These are phyloP conservation scores for Rhyacophila brunnea DNA, from an alignment of 1,140 invertebrate species.

Conservation along the genomic window DNA sequence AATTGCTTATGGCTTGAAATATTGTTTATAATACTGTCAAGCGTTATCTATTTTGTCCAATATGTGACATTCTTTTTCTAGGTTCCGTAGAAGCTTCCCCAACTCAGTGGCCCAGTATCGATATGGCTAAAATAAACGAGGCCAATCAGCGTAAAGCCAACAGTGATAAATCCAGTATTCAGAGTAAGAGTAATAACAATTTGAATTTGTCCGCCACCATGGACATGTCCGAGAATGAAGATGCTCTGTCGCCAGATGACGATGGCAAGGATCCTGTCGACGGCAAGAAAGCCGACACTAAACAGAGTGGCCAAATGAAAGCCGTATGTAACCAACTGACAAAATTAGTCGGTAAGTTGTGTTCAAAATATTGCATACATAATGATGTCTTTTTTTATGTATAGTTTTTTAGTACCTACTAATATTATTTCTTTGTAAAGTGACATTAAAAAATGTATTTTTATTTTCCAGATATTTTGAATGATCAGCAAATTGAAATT, in stretches of 20 bases:
- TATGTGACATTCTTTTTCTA: neutral
- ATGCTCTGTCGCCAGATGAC: neutral
- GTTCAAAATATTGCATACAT: too few species aligned
- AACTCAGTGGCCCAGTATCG: conserved; percentile 50
- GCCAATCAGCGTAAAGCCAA: conserved; percentile 49
- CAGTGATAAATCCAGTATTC: conserved; percentile 44
- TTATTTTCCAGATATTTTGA: conserved; percentile 19
- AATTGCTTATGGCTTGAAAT: too few species aligned
- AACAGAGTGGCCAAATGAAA: too few species aligned
- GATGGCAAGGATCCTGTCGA: neutral
- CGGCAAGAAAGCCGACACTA: too few species aligned
- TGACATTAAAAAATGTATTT: conserved; percentile 9
- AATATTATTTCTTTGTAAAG: neutral
- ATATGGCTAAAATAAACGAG: conserved; percentile 48
- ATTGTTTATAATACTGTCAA: too few species aligned
- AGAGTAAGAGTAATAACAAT: conserved; percentile 38
- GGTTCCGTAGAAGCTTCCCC: conserved; percentile 35
- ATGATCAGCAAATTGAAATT: conserved; percentile 30
- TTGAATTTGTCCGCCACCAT: conserved; percentile 20
- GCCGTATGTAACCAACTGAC: too few species aligned
- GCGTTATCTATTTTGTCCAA: too few species aligned
- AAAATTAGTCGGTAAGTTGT: too few species aligned
- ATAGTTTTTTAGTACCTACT: neutral
- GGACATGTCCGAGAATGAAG: conserved; percentile 18
- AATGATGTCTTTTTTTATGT: too few species aligned